Percentiles rank a stretch among this genome's conserved stretches.
These are phyloP conservation scores for Sula dactylatra DNA, from an alignment of 2,113 vertebrate species.

Conservation along the genomic window DNA sequence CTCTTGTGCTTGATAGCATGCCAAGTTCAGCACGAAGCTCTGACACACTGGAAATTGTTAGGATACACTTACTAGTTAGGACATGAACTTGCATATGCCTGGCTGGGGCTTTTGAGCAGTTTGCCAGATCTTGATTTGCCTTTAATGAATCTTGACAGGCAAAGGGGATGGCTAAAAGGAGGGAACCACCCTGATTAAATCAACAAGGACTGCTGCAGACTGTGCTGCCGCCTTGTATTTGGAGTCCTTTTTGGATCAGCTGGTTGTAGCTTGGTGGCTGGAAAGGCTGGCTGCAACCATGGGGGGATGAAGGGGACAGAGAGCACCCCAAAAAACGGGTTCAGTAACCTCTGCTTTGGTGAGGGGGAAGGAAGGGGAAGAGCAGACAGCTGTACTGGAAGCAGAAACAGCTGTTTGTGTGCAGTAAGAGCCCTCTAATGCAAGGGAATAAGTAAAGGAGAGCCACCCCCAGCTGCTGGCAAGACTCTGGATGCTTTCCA, in stretches of 20 bases:
- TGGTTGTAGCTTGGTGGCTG: neutral
- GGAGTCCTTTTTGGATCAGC: neutral
- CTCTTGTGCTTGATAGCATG: conserved; percentile 57
- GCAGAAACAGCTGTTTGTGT: neutral
- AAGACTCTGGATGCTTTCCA: neutral
- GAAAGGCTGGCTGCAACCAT: rapidly evolving
- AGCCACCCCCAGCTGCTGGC: neutral
- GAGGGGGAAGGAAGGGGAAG: neutral
- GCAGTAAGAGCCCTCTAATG: neutral
- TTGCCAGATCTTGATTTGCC: conserved; percentile 24
- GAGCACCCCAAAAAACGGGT: neutral
- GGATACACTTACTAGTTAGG: conserved; percentile 63
- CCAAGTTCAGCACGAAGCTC: conserved; percentile 51
- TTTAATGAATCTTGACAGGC: conserved; percentile 34
- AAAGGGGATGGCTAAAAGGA: neutral
- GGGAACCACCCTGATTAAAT: neutral
- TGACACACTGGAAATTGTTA: conserved; percentile 69
- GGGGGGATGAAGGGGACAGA: neutral
- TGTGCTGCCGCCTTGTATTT: neutral
- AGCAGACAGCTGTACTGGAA: neutral
- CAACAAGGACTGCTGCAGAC: neutral
- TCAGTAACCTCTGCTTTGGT: rapidly evolving
- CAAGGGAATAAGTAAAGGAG: neutral
- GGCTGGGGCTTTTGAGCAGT: conserved; percentile 35
- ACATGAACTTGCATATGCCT: conserved; percentile 49